Evolutionary conservation across 2,797 vertebrate genomes (phyloP).

Genomic region (Centropyge bicolor): DNA sequence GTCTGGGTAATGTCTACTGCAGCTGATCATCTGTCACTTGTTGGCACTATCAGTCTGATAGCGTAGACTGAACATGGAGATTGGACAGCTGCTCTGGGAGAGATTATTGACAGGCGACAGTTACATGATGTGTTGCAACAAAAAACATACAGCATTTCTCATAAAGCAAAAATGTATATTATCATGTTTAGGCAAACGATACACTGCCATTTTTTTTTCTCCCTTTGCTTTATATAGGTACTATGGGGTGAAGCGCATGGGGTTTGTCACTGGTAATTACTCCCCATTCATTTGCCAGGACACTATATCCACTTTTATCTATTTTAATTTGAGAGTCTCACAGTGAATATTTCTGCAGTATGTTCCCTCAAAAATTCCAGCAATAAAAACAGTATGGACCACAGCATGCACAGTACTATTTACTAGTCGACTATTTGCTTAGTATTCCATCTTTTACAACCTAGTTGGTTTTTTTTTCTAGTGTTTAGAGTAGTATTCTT

Average conservation of each 20-base stretch:
- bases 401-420: neutral
- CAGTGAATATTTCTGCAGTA: neutral
- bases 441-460: neutral
- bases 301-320: neutral
- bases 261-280: neutral
- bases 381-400: neutral
- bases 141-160: neutral
- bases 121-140: constrained; percentile 23
- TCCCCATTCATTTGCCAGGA: neutral
- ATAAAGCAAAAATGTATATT: neutral
- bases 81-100: constrained; percentile 12
- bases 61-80: constrained; percentile 63
- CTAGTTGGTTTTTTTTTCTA: too few species aligned
- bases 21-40: constrained; percentile 83
- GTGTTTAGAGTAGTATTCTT: too few species aligned
- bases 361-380: neutral
- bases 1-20: constrained; percentile 82
- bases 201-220: too few species aligned
- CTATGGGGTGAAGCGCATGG: too few species aligned
- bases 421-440: neutral
- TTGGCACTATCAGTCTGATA: constrained; percentile 79
- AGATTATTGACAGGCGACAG: constrained; percentile 41
- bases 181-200: neutral
- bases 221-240: too few species aligned
- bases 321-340: neutral